phyloP scores from a whole-genome alignment of 1,140 invertebrate genomes.

The Neuroterus valhalla region DNA sequence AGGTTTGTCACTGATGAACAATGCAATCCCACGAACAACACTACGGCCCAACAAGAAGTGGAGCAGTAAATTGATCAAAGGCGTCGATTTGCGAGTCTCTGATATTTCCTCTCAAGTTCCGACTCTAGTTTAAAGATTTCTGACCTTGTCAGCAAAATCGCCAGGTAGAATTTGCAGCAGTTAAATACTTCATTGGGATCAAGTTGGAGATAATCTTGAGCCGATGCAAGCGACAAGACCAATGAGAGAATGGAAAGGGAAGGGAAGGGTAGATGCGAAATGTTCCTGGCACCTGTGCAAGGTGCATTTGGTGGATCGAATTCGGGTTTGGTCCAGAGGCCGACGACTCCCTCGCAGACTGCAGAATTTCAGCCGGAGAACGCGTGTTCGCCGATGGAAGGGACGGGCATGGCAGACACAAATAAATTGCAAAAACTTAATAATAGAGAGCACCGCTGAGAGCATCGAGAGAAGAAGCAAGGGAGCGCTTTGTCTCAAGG shows the following conservation, averaged over 20 bases:
- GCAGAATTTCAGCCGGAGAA: constrained; percentile 46
- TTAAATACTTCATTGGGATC: background rate
- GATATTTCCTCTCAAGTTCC: too few relatives aligned
- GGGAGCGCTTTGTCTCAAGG: constrained; percentile 71
- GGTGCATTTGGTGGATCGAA: constrained; percentile 27
- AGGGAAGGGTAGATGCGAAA: background rate
- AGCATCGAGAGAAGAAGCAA: constrained; percentile 51
- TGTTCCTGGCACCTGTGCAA: constrained; percentile 5
- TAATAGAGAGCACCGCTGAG: constrained; percentile 67
- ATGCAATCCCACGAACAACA: too few relatives aligned
- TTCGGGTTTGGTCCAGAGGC: background rate
- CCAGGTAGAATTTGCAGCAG: constrained; percentile 3
- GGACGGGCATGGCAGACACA: constrained; percentile 67
- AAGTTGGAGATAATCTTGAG: background rate
- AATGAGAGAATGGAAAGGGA: constrained; percentile 6
- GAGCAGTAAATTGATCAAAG: too few relatives aligned
- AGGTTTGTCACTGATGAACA: too few relatives aligned
- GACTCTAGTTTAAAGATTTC: too few relatives aligned
- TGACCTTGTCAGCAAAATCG: background rate
- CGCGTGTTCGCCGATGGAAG: constrained; percentile 44
- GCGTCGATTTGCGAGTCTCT: too few relatives aligned
- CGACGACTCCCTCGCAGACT: background rate
- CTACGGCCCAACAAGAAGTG: too few relatives aligned
- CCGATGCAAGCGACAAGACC: background rate
- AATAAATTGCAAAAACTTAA: constrained; percentile 75